phyloP scores from a whole-genome alignment of 2,888 invertebrate species.

The Pseudococcus longispinus region DNA sequence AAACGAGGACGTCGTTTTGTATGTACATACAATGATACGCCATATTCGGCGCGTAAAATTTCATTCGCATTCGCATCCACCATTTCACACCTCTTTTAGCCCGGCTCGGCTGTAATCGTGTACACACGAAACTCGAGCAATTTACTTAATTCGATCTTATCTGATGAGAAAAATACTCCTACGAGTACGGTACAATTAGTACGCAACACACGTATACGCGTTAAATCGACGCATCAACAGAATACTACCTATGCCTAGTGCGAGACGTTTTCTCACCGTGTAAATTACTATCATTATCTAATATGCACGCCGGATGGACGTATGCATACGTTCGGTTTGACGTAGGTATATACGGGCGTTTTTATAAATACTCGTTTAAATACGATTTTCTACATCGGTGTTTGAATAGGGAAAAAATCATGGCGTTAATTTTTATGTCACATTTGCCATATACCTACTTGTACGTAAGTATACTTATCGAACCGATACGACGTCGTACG shows the following conservation, averaged over 20 bases:
- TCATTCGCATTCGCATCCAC: not conserved
- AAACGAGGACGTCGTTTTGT: slow-evolving; percentile 33
- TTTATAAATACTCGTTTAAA: slow-evolving; percentile 1
- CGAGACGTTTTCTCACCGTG: not conserved
- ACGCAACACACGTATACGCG: not conserved
- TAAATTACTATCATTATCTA: slow-evolving; percentile 22
- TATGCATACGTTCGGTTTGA: not conserved
- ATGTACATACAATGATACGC: not conserved
- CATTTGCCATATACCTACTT: not conserved
- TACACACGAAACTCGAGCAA: not conserved
- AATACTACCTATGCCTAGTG: not conserved
- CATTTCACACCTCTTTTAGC: slow-evolving; percentile 16
- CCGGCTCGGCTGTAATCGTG: not conserved
- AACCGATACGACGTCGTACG: not conserved
- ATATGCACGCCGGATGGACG: not conserved
- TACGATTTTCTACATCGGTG: not conserved
- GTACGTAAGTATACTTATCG: not conserved
- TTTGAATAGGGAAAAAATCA: not conserved
- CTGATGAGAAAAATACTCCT: not conserved
- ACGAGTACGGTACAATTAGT: not conserved
- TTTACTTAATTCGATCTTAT: slow-evolving; percentile 36
- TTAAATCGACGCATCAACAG: slow-evolving; percentile 3
- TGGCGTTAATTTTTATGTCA: not conserved
- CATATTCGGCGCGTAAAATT: slow-evolving; percentile 7
- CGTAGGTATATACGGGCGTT: not conserved